Evolutionary conservation across 1,140 invertebrate genomes (phyloP).

Genomic region (Yoshiicerus persimilis): DNA sequence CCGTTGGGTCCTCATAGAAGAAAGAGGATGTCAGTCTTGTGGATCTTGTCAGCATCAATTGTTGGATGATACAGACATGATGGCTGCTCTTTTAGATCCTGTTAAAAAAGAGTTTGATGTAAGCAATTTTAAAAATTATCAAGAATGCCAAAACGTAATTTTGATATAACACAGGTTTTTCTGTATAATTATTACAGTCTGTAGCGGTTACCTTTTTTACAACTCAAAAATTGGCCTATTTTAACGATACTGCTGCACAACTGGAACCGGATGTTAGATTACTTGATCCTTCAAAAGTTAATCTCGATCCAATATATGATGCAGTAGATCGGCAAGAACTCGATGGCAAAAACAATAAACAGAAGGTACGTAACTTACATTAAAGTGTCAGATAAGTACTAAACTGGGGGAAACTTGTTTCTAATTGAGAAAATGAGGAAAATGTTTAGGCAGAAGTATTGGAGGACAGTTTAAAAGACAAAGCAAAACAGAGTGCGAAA

Average conservation of each 20-base stretch:
- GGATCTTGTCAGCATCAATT: constrained; percentile 85
- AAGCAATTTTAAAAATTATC: neutral
- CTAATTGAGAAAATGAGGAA: neutral
- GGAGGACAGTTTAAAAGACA: constrained; percentile 51
- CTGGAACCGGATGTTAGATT: constrained; percentile 66
- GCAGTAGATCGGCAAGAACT: constrained; percentile 63
- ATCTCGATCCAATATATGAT: constrained; percentile 63
- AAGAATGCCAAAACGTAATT: neutral
- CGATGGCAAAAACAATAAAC: constrained; percentile 56
- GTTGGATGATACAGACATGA: constrained; percentile 79
- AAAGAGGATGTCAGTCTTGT: constrained; percentile 75
- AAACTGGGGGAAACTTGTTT: neutral
- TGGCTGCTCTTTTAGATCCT: constrained; percentile 65
- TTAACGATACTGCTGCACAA: constrained; percentile 68
- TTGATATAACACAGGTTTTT: no score
- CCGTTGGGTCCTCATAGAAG: constrained; percentile 73
- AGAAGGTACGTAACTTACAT: neutral
- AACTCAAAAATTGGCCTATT: constrained; percentile 69
- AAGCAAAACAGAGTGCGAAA: constrained; percentile 47
- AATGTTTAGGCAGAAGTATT: constrained; percentile 51
- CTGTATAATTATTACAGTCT: constrained; percentile 56
- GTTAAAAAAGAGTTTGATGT: constrained; percentile 71
- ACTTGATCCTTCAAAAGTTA: constrained; percentile 66
- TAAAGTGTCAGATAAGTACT: neutral
- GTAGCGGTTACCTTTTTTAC: constrained; percentile 77